These are phyloP conservation scores for Nematostella vectensis DNA, from an alignment of 92 coral and sea anemone genomes.

Conservation along the genomic window DNA sequence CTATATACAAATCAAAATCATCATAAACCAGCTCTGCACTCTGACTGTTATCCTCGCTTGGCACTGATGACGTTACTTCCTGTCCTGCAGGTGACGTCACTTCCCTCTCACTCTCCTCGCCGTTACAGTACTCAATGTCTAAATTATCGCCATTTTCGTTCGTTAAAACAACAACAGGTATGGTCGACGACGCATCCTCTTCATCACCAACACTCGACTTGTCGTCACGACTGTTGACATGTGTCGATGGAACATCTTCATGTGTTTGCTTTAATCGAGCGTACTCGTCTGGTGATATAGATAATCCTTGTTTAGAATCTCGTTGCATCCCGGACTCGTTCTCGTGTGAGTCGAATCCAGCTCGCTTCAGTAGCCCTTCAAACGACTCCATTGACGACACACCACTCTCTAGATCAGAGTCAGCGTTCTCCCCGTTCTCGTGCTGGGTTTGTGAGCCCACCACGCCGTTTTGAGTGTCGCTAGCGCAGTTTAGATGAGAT, in stretches of 20 bases:
- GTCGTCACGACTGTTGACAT: background rate
- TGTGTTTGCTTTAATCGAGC: slow-evolving; percentile 16
- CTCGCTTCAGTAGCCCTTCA: slow-evolving; percentile 47
- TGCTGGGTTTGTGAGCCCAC: background rate
- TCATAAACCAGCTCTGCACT: slow-evolving; percentile 50
- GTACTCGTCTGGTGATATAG: slow-evolving; percentile 58
- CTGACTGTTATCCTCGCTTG: background rate
- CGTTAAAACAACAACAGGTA: slow-evolving; percentile 63
- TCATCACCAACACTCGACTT: background rate
- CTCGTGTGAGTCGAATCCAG: slow-evolving; percentile 21
- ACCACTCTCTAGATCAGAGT: slow-evolving; percentile 78
- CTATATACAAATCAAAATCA: slow-evolving; percentile 55
- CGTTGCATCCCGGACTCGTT: slow-evolving; percentile 13
- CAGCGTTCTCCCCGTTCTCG: slow-evolving; percentile 20
- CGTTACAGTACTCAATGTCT: slow-evolving; percentile 9
- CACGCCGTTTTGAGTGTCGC: too few species aligned
- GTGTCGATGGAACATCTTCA: background rate
- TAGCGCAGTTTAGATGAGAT: background rate
- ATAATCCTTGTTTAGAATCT: slow-evolving; percentile 20
- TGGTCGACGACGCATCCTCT: background rate
- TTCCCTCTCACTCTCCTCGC: slow-evolving; percentile 11
- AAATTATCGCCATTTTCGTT: slow-evolving; percentile 60
- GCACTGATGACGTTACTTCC: slow-evolving; percentile 7
- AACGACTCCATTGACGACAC: slow-evolving; percentile 90
- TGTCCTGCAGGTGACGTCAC: background rate